phyloP scores from a whole-genome alignment of 2,797 vertebrate species.

The Chloroceryle amazona region DNA sequence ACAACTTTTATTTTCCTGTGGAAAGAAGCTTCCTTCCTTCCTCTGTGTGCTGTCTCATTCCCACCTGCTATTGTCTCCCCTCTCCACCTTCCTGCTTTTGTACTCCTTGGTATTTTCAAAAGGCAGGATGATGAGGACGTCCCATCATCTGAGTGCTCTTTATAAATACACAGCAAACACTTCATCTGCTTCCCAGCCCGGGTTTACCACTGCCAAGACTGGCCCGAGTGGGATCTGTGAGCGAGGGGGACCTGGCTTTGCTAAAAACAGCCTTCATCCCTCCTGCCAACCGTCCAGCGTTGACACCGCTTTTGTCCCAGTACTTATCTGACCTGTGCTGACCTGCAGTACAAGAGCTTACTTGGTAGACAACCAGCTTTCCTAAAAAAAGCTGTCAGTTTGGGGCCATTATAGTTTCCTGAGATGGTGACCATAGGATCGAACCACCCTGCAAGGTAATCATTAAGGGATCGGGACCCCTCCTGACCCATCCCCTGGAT shows the following conservation, averaged over 20 bases:
- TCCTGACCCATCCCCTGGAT: too few relatives aligned
- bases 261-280: not conserved
- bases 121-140: not conserved
- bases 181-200: not conserved
- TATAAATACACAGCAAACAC: not conserved
- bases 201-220: not conserved
- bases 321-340: not conserved
- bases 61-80: not conserved
- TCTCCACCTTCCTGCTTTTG: conserved; percentile 23
- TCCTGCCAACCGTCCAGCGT: not conserved
- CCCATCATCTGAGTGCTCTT: not conserved
- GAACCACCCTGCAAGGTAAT: not conserved
- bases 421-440: not conserved
- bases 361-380: not conserved
- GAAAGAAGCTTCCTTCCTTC: not conserved
- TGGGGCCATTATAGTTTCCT: not conserved
- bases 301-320: not conserved
- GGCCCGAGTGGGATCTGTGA: not conserved
- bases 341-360: not conserved
- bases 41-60: not conserved
- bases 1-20: not conserved
- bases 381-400: not conserved
- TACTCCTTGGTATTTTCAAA: not conserved
- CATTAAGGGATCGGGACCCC: not conserved
- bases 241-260: not conserved